phyloP scores from a whole-genome alignment of 2,888 invertebrate genomes.

The Lapara coniferarum region DNA sequence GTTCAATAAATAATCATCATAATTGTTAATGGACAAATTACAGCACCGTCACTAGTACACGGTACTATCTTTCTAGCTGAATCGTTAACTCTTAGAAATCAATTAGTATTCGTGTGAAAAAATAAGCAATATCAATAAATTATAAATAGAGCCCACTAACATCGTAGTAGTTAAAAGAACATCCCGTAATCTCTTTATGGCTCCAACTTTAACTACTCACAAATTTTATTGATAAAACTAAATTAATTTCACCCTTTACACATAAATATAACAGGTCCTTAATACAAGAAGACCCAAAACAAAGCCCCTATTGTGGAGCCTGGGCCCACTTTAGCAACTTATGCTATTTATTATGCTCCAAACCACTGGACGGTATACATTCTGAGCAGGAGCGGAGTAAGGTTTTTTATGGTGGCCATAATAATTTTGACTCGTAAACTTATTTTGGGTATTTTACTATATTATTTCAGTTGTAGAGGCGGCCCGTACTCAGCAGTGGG shows the following conservation, averaged over 20 bases:
- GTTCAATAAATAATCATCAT: too few relatives aligned
- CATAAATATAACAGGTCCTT: slow-evolving; percentile 45
- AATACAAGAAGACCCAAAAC: slow-evolving; percentile 42
- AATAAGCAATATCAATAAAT: not conserved
- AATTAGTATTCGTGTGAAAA: too few relatives aligned
- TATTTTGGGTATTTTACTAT: not conserved
- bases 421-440: not conserved
- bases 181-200: not conserved
- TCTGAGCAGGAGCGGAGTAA: slow-evolving; percentile 28
- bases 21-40: too few relatives aligned
- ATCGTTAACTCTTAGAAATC: too few relatives aligned
- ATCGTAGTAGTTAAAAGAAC: not conserved
- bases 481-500: too few relatives aligned
- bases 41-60: too few relatives aligned
- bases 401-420: slow-evolving; percentile 12
- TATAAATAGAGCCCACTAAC: not conserved
- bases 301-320: slow-evolving; percentile 52
- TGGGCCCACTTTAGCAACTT: slow-evolving; percentile 56
- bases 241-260: slow-evolving; percentile 50
- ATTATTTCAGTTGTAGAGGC: too few relatives aligned
- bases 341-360: slow-evolving; percentile 63
- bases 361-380: slow-evolving; percentile 58
- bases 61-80: too few relatives aligned
- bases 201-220: slow-evolving; percentile 19
- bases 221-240: slow-evolving; percentile 41